Evolutionary conservation across 2,888 invertebrate genomes (phyloP), one percentile per base, ranked within the genome.

Genomic region (Ypsolopha sequella): DNA sequence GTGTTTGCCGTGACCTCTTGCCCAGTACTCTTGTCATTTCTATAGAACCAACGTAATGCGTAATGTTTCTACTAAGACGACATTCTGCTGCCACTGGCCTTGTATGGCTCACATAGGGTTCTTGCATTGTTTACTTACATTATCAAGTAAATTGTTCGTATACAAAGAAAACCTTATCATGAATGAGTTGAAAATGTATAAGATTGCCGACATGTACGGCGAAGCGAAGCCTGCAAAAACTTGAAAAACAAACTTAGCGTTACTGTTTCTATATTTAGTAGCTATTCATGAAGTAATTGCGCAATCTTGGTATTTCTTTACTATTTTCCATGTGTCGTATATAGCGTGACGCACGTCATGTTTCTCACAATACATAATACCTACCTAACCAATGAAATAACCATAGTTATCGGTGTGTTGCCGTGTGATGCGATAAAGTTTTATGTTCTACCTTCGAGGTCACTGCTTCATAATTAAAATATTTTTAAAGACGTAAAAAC

Each of bases 1-100:
- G 70, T 48, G 81, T 77, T 76, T 57, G 66, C 84, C 84, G 62
- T 82, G 84, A 82, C 81, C 81, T 68, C 66, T 69, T 66, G 56
- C 54, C 60, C 55, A 55, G 62, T 65, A 61, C 61, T 69, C 67
- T 65, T 68, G 64, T 72, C 70, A 67, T 72, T 71, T 41, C 65
- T 73, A 69, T 66, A 65, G 54, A 64, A 64, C 65, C 44, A 51
- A 41, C 43, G 24, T 64, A 39, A 41, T 11, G 34, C 39, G 66
- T 68, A 71, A 66, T 66, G 64, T 70, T 69, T 70, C 69, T 68
- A 65, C 71, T 69, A 70, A 43, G 41, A 47, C 11, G 47, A 47
- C 34, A 45, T 34, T 45, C 34, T 45, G 34, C 36, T 47, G 14
- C 13, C 11, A 46, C 62, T 66, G 67, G 64, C 81, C 81, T 80